phyloP scores from a whole-genome alignment of 2,888 invertebrate species.

The Atherix ibis region DNA sequence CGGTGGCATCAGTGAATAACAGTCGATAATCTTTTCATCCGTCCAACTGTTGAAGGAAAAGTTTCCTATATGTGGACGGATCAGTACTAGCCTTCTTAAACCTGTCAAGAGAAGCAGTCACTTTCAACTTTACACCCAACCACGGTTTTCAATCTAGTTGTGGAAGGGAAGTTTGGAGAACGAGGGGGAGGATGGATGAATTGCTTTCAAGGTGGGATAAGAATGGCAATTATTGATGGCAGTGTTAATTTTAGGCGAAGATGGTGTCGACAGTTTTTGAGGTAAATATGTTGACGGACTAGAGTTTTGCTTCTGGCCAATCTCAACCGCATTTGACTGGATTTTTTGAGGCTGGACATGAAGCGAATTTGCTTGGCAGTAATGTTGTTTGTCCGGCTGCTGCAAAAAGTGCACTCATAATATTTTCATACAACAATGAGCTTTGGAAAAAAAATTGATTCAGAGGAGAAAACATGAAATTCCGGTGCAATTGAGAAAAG shows the following conservation, averaged over 20 bases:
- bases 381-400: constrained; percentile 2
- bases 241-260: background rate
- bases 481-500: constrained; percentile 43
- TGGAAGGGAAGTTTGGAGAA: too few species aligned
- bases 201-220: too few species aligned
- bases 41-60: too few species aligned
- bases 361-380: too few species aligned
- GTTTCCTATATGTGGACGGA: too few species aligned
- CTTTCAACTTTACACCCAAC: too few species aligned
- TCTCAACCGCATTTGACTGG: background rate
- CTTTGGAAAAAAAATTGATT: constrained; percentile 49
- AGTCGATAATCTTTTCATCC: too few species aligned
- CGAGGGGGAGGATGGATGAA: too few species aligned
- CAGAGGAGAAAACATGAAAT: constrained; percentile 40
- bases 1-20: too few species aligned
- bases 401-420: constrained; percentile 33
- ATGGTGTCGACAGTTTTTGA: constrained; percentile 5
- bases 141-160: too few species aligned
- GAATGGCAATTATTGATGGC: constrained; percentile 9
- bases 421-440: constrained; percentile 34
- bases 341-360: constrained; percentile 6
- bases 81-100: too few species aligned
- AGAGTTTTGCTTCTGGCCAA: constrained; percentile 7
- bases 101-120: too few species aligned
- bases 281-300: constrained; percentile 5